Evolutionary conservation across 2,888 invertebrate species (phyloP), one percentile per base, ranked within the genome.

Genomic region (Aphodius granarius): DNA sequence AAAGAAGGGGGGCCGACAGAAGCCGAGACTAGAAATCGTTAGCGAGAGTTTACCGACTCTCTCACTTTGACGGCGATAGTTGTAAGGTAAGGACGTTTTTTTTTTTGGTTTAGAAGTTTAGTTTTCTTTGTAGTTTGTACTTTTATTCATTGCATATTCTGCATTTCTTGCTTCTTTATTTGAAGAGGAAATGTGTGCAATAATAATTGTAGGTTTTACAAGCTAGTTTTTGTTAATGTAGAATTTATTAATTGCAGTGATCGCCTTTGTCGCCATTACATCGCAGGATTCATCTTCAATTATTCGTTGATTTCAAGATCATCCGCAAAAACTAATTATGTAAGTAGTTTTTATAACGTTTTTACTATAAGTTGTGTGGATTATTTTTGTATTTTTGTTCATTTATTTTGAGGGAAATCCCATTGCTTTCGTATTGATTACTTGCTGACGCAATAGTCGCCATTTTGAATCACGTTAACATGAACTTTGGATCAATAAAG

Each of bases 241-340:
- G 6, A 43, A 43, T 43, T 43, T 43, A n/a, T 13, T 6, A 3
- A 9, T 43, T 43, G 6, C 4, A 43, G 43, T 43, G 9, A 43
- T 43, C 43, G 43, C 43, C 43, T 9, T 43, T 43, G 43, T 68
- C 68, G 68, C 68, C 68, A 68, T 68, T 68, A 68, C n/a, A 19
- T 21, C n/a, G 20, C 22, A 68, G 68, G n/a, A 21, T 68, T 68
- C 20, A 68, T 68, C 68, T 68, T 20, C 20, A 68, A 68, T 19
- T 68, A 68, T 68, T 22, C 21, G 68, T 68, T 21, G 68, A 68
- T 20, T 68, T 20, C 21, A 68, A 68, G 68, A 22, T 68, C 68
- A 68, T 68, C 68, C 20, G 13, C 68, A 5, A n/a, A 19, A 20
- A 21, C 22, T 68, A 19, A 21, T 68, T 6, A 68, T 68, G 68